Percentiles rank a stretch among this genome's conserved stretches.
Conservation (phyloP, 2,113 vertebrate genomes). For the Hippopotamus amphibius region DNA sequence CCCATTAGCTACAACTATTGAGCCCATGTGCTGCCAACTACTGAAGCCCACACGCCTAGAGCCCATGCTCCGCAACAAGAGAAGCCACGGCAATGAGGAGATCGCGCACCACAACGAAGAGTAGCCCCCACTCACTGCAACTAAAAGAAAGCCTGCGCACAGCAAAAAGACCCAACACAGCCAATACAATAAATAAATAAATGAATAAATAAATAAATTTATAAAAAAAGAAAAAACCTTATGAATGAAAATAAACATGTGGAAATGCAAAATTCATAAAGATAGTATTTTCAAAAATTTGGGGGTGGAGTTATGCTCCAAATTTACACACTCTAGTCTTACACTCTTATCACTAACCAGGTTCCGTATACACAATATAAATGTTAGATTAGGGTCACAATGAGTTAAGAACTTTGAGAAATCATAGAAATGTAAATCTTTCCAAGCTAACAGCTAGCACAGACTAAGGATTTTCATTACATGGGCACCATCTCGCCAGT, state of each 20-base stretch:
- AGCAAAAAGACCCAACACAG: too few relatives aligned
- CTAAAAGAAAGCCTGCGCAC: too few relatives aligned
- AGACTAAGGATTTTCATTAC: slow-evolving; percentile 41
- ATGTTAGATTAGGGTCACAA: not conserved
- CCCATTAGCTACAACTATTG: too few relatives aligned
- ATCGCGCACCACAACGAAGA: too few relatives aligned
- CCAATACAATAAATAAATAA: too few relatives aligned
- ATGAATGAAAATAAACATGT: slow-evolving; percentile 8
- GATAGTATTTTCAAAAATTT: slow-evolving; percentile 11
- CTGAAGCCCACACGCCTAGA: too few relatives aligned
- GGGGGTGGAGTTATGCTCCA: not conserved
- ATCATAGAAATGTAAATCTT: slow-evolving; percentile 48
- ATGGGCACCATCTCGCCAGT: not conserved
- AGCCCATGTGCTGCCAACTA: too few relatives aligned
- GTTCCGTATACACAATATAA: not conserved
- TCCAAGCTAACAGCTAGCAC: not conserved
- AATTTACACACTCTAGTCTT: not conserved
- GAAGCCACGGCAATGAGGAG: too few relatives aligned
- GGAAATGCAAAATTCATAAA: slow-evolving; percentile 6
- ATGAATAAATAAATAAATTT: too few relatives aligned
- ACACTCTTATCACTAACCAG: not conserved
- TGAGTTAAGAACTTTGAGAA: slow-evolving; percentile 37
- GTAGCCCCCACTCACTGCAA: too few relatives aligned
- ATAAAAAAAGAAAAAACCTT: not conserved
- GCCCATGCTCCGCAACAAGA: too few relatives aligned